Percentiles rank a stretch among this genome's conserved stretches.
These are phyloP conservation scores for Escarpia spicata DNA, from an alignment of 2,888 invertebrate species.

Conservation along the genomic window DNA sequence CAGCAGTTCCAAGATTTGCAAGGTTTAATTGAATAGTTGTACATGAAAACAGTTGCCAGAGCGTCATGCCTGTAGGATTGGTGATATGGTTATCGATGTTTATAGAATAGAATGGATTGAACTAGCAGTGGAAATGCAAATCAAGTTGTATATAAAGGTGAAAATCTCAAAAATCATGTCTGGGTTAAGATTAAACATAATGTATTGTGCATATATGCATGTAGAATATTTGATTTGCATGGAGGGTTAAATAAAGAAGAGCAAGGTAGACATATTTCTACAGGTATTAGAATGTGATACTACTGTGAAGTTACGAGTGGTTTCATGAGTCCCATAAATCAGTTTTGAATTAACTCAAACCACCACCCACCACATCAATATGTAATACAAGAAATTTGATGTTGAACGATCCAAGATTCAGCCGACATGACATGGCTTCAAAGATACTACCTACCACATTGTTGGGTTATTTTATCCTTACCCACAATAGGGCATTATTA, in stretches of 20 bases:
- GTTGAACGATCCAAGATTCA: too few species aligned
- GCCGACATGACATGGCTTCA: too few species aligned
- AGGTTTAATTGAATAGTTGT: background rate
- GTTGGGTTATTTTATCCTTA: too few species aligned
- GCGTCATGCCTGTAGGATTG: background rate
- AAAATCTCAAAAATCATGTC: background rate
- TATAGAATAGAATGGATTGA: background rate
- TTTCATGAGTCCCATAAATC: too few species aligned
- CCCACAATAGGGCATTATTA: too few species aligned
- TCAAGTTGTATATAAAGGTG: background rate
- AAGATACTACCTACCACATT: too few species aligned
- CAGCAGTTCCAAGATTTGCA: background rate
- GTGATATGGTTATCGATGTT: background rate
- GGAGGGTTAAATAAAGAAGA: background rate
- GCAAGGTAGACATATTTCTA: background rate
- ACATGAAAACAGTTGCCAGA: background rate
- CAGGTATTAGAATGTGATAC: background rate
- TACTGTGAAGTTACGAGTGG: background rate
- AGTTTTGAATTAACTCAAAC: too few species aligned
- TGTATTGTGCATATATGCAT: background rate
- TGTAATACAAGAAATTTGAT: too few species aligned
- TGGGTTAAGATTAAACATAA: background rate
- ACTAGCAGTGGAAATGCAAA: background rate
- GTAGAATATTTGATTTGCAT: background rate
- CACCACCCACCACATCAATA: too few species aligned